Evolutionary conservation across 2,888 invertebrate genomes (phyloP), one percentile per base, ranked within the genome.

Genomic region (Schrankia costaestrigalis): DNA sequence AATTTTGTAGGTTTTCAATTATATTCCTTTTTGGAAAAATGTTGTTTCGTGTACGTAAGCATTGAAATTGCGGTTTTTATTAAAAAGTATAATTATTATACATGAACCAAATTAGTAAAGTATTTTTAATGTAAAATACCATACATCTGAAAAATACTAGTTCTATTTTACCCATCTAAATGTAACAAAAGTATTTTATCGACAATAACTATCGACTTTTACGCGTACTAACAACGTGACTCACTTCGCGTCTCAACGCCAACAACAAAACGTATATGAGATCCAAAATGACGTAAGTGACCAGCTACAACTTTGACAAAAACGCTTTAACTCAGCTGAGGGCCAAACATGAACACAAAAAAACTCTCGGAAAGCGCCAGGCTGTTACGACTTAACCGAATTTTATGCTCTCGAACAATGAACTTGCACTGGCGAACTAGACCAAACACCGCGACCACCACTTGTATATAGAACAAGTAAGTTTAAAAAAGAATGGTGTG

Each of bases 371-470:
- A 46, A 62, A 73, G 63, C 71, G 69, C 64, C 61, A 58, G 84
- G 77, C 82, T 73, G 63, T 82, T 85, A 78, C 61, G 78, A 56
- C 84, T 47, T 56, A 66, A 62, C 45, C 48, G 59, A 57, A 54
- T 64, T 58, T 26, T 50, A 27, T 43, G 26, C 40, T 31, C 35
- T 56, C 71, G 85, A 86, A 87, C 86, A 87, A 87, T 86, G 86
- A 87, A 86, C 86, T 81, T 84, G 81, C 76, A 78, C 63, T 73
- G 80, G 78, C 78, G 75, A 85, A 86, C 84, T 86, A 87, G 86
- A 86, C 84, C 80, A 85, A 84, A 85, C 82, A 84, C 69, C 70
- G 66, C 62, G 71, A 67, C 67, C 71, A 71, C 56, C 63, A 70
- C 71, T 73, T 63, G 73, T 74, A 76, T 76, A 77, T 74, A 59